phyloP scores from a whole-genome alignment of 2,797 vertebrate genomes.

The Coracias cyanogaster region DNA sequence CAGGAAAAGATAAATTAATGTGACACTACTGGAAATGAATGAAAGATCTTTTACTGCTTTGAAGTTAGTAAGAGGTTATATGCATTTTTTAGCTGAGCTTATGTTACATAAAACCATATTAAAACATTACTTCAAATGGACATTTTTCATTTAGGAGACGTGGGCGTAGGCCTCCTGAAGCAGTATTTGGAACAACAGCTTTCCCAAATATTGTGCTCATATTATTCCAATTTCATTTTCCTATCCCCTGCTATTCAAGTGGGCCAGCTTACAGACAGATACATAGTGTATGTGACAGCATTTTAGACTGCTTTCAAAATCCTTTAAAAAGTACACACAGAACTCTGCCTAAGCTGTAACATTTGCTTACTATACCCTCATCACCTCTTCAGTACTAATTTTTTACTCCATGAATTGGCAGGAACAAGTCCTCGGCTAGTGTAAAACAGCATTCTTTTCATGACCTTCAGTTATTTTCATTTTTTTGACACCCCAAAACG shows the following conservation, averaged over 20 bases:
- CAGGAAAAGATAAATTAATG: constrained; percentile 32
- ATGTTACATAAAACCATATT: constrained; percentile 3
- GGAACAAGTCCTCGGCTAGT: not conserved
- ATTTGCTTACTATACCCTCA: not conserved
- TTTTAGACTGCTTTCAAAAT: not conserved
- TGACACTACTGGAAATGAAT: constrained; percentile 44
- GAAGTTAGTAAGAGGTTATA: constrained; percentile 13
- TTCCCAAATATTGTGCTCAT: not conserved
- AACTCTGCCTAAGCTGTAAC: not conserved
- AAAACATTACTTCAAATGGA: constrained; percentile 16
- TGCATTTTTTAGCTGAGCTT: not conserved
- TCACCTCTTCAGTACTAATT: not conserved
- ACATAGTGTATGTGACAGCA: not conserved
- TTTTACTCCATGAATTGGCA: not conserved
- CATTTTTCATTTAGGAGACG: not conserved
- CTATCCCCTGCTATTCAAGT: not conserved
- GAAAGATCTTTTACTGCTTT: constrained; percentile 19
- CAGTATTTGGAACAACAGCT: not conserved
- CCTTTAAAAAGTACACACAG: not conserved
- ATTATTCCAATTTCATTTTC: not conserved
- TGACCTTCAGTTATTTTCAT: not conserved
- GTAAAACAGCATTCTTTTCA: not conserved
- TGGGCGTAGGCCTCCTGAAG: not conserved
- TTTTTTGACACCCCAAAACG: not conserved
- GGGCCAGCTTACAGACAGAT: not conserved